These are phyloP conservation scores for Crocodylus rhombifer DNA, from an alignment of 2,797 vertebrate genomes.

Conservation along the genomic window DNA sequence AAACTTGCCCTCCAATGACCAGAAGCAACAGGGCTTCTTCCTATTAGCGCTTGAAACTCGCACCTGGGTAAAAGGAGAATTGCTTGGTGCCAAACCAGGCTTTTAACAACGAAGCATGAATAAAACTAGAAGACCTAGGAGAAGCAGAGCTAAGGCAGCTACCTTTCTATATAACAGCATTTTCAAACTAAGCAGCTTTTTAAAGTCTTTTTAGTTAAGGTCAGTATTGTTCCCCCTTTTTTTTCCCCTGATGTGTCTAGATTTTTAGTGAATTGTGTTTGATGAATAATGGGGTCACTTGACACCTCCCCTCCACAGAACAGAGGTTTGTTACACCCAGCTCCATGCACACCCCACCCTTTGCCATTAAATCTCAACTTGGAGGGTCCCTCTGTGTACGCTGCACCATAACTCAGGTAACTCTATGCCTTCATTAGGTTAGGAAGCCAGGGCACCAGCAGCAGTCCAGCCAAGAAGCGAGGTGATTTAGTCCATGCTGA, in stretches of 20 bases:
- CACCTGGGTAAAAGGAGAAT: background rate
- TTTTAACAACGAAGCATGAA: background rate
- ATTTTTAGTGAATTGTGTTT: too few species aligned
- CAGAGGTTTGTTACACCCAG: too few species aligned
- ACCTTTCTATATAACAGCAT: too few species aligned
- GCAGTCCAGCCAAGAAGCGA: too few species aligned
- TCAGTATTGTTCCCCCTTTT: background rate
- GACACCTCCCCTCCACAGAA: background rate
- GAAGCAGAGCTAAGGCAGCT: background rate
- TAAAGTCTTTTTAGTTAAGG: background rate
- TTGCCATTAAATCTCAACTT: background rate
- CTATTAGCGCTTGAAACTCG: background rate
- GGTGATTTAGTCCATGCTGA: too few species aligned
- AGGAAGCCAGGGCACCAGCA: too few species aligned
- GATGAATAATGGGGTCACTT: too few species aligned
- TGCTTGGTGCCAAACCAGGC: background rate
- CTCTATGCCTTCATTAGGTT: too few species aligned
- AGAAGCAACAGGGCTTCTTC: background rate
- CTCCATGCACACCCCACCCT: too few species aligned
- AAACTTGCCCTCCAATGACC: background rate
- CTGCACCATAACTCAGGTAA: too few species aligned
- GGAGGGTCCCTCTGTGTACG: background rate
- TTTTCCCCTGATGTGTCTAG: background rate
- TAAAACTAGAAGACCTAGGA: background rate
- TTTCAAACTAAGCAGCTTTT: background rate